A percentile compares a stretch with the other conserved stretches of the same genome.
phyloP scores from a whole-genome alignment of 2,113 vertebrate species.

The Shinisaurus crocodilurus region DNA sequence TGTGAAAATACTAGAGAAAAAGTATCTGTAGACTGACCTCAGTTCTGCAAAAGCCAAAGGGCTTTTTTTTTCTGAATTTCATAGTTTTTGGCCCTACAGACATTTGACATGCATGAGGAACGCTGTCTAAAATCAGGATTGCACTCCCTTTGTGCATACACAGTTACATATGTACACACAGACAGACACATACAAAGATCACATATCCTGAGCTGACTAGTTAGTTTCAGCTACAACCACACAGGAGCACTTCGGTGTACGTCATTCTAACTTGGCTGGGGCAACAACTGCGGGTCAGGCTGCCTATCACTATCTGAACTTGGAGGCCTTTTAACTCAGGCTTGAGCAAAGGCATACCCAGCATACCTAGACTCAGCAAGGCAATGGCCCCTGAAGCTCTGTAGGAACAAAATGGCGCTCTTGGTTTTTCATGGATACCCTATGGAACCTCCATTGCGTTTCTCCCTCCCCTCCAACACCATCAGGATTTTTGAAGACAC shows the following conservation, averaged over 20 bases:
- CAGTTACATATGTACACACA: conserved; percentile 11
- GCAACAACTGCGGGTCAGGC: background rate
- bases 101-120: conserved; percentile 47
- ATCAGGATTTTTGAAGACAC: conserved; percentile 5
- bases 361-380: background rate
- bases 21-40: conserved; percentile 50
- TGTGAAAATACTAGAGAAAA: conserved; percentile 69
- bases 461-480: background rate
- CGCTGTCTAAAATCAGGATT: conserved; percentile 41
- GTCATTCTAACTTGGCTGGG: background rate
- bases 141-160: conserved; percentile 34
- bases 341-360: background rate
- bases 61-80: background rate
- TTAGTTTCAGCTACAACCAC: conserved; percentile 13
- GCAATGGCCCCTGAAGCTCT: background rate
- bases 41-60: conserved; percentile 16
- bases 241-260: conserved; percentile 5
- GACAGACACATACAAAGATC: conserved; percentile 15
- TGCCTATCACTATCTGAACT: background rate
- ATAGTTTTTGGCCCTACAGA: conserved; percentile 32
- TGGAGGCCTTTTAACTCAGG: background rate
- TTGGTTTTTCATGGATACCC: conserved; percentile 1
- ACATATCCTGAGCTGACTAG: conserved; percentile 18
- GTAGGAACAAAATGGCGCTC: background rate
- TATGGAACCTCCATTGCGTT: conserved; percentile 9